Conservation (phyloP, 2,888 invertebrate genomes). For the Cephus spinipes region DNA sequence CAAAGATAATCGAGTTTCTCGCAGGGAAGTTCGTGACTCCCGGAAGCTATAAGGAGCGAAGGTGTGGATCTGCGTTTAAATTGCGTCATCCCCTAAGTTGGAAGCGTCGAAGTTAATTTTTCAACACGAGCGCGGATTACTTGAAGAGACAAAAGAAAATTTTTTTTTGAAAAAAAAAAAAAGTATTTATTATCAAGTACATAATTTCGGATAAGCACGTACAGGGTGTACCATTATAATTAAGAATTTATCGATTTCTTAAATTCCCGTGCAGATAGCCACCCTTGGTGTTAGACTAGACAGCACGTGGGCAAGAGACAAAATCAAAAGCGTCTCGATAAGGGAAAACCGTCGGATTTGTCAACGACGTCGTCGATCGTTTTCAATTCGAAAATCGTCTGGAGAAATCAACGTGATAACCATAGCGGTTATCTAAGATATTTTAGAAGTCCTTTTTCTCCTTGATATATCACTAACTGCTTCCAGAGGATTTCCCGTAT, state of each 20-base stretch:
- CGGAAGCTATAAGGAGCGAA: constrained; percentile 29
- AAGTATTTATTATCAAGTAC: no score
- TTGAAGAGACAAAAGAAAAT: no score
- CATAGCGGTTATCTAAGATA: background rate
- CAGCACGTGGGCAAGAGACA: no score
- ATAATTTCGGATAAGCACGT: background rate
- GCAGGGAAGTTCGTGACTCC: constrained; percentile 10
- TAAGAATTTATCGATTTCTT: background rate
- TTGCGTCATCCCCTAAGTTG: constrained; percentile 17
- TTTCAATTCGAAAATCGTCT: background rate
- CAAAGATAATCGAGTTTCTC: constrained; percentile 38
- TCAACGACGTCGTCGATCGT: background rate
- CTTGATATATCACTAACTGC: background rate
- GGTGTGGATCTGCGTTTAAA: constrained; percentile 27
- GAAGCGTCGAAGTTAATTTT: background rate
- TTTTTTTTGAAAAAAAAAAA: no score
- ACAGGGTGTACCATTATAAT: background rate
- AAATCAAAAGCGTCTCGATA: background rate
- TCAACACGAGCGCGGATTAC: no score
- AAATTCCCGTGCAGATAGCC: background rate
- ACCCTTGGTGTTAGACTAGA: no score
- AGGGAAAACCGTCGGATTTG: background rate
- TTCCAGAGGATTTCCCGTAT: background rate
- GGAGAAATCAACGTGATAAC: background rate
- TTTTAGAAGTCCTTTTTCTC: background rate